Conservation (phyloP, 2,113 vertebrate species). For the Actinemys pallida region DNA sequence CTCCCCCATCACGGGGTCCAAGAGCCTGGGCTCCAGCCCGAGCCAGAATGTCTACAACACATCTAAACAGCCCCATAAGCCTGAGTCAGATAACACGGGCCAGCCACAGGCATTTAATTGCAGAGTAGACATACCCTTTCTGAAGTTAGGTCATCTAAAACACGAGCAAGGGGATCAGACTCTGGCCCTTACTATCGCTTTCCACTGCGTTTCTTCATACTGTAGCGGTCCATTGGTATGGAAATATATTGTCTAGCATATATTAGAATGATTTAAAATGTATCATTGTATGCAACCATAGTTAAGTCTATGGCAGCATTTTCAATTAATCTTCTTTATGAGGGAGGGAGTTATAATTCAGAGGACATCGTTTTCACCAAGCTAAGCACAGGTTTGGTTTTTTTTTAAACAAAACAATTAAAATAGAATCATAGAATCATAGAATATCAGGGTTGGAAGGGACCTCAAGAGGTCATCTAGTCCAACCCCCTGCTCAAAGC, state of each 20-base stretch:
- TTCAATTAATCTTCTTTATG: neutral
- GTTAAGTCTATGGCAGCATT: neutral
- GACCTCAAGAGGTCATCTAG: too few relatives aligned
- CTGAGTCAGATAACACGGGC: neutral
- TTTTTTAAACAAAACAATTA: neutral
- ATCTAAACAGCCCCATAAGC: neutral
- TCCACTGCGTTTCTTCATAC: neutral
- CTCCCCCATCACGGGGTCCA: too few relatives aligned
- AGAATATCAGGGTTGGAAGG: too few relatives aligned
- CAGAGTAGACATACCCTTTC: neutral
- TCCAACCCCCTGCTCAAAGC: too few relatives aligned
- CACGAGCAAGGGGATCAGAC: neutral
- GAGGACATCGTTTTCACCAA: neutral
- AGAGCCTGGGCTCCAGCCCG: neutral
- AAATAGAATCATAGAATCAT: neutral
- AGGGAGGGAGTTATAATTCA: neutral
- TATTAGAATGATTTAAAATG: neutral
- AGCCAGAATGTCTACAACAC: neutral
- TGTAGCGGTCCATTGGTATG: neutral
- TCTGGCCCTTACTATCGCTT: neutral
- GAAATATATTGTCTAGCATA: neutral
- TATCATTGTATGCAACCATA: neutral
- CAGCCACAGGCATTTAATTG: neutral
- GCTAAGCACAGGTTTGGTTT: neutral
- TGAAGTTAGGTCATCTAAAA: neutral